Percentiles rank a stretch among this genome's conserved stretches.
Evolutionary conservation across 2,797 vertebrate species (phyloP).

Genomic region (Sebastes glaucus): DNA sequence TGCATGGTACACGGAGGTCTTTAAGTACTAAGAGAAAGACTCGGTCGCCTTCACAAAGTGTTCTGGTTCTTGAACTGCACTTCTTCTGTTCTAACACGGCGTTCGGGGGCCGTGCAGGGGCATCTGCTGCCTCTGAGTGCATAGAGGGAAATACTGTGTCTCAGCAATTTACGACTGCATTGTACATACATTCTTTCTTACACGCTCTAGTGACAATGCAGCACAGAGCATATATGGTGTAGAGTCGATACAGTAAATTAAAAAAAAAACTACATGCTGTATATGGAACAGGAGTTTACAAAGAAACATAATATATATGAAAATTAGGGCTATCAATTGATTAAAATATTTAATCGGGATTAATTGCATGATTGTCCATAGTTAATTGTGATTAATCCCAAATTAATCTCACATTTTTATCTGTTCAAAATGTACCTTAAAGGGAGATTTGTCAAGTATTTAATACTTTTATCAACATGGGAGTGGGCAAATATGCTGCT

Average conservation of each 20-base stretch:
- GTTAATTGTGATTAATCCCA: too few species aligned
- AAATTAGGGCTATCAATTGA: too few species aligned
- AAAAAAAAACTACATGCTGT: slow-evolving; percentile 4
- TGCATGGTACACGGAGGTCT: neutral
- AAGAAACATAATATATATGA: neutral
- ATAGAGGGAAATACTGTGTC: slow-evolving; percentile 41
- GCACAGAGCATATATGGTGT: slow-evolving; percentile 7
- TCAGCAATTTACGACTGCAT: slow-evolving; percentile 63
- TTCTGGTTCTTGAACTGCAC: slow-evolving; percentile 25
- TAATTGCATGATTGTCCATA: too few species aligned
- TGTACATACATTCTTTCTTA: slow-evolving; percentile 46
- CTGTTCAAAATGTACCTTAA: too few species aligned
- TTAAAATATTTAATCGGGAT: too few species aligned
- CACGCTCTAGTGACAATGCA: slow-evolving; percentile 52
- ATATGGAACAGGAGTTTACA: neutral
- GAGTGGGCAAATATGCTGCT: too few species aligned
- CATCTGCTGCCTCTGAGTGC: slow-evolving; percentile 42
- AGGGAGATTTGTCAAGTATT: too few species aligned
- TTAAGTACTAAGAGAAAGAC: slow-evolving; percentile 4
- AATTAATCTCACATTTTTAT: too few species aligned
- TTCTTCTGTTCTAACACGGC: slow-evolving; percentile 35
- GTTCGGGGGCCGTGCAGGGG: slow-evolving; percentile 33
- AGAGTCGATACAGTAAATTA: neutral
- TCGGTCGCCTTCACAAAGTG: neutral
- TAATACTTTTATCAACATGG: too few species aligned